Base-by-base conservation (phyloP, 2,888 invertebrate genomes). In the Carcina quercana region DNA sequence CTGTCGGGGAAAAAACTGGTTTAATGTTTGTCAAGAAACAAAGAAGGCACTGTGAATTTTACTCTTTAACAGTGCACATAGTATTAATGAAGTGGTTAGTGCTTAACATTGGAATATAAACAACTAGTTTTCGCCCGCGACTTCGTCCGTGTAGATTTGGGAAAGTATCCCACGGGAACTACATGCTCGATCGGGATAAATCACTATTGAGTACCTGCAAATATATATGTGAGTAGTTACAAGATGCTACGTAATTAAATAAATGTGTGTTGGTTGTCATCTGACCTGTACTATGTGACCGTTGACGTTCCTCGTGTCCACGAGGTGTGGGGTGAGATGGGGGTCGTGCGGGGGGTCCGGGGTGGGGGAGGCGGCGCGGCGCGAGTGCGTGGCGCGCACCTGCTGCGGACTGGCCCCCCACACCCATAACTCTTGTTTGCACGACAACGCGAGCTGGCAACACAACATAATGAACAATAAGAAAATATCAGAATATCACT, bases 371-470 rank as follows among this genome's bases (percentile, higher is more conserved):
- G 59, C 40, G 7, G 76, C 53, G n/a, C 62, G 83, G 30, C 78
- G 54, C 63, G 24, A 8, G 30, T 78, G 54, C 63, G 24, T 6
- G 11, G 24, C n/a, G 86, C 63, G 59, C 82, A 86, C 28, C 85
- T 76, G 34, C 88, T 82, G 17, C 88, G 79, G 19, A 45, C 87
- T 88, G 21, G 86, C 85, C 21, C 90, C 90, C 90, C 90, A 90
- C 8, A 63, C 59, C 64, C 78, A 88, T 20, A 67, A 71, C 45
- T 59, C 67, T 25, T 71, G 86, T 58, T 53, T 76, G 12, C 41
- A 50, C 0, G 85, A 82, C 13, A 89, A 61, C 17, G 86, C 89
- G 47, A 89, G 49, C 88, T 88, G 49, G n/a, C n/a, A n/a, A n/a
- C n/a, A 8, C 1, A 29, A 1, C 8, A 11, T 6, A 20, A 20